Base-by-base conservation (phyloP, 2,888 invertebrate genomes). In the Lithophane semibrunnea region DNA sequence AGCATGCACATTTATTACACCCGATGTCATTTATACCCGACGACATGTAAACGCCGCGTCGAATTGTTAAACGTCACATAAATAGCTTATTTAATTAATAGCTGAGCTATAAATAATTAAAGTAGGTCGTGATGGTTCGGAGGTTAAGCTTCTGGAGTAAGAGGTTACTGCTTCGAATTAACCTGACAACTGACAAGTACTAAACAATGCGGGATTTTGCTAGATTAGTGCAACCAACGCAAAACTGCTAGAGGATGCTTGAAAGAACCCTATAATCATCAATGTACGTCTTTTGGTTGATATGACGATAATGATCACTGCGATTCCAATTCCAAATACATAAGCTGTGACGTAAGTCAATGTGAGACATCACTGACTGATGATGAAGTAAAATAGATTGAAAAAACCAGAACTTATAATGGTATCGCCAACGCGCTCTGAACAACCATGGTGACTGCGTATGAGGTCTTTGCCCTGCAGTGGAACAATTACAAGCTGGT, bases 1-100 rank as follows among this genome's bases (percentile, higher is more conserved):
- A 71, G 56, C 44, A 68, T 60, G 60, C 47, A 52, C 70, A 84
- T 80, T 80, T 71, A 82, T 84, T 80, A 84, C 60, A 52, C 21
- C 16, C 74, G 63, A 58, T 42, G 74, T 73, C 68, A 84, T 73
- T 79, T 74, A 67, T 82, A 37, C 56, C 44, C 58, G 24, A 68
- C 47, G 60, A n/a, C 65, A 61, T 79, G 79, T 79, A 73, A 74
- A 67, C 52, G 49, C 71, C 71, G 74, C 67, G 67, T 60, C 70
- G 80, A 82, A 84, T 79, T 70, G 69, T 73, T 75, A 80, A 73
- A 73, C 49, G 73, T 63, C 24, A 54, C 69, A 60, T 47, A 74
- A 71, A 80, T 52, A 52, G 21, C 65, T 54, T 68, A 69, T 79
- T 78, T 75, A 77, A 80, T 83, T 68, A 70, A 77, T 74, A 65